Percentiles rank a stretch among this genome's conserved stretches.
phyloP scores from a whole-genome alignment of 2,888 invertebrate genomes.

The Subacronicta megacephala region DNA sequence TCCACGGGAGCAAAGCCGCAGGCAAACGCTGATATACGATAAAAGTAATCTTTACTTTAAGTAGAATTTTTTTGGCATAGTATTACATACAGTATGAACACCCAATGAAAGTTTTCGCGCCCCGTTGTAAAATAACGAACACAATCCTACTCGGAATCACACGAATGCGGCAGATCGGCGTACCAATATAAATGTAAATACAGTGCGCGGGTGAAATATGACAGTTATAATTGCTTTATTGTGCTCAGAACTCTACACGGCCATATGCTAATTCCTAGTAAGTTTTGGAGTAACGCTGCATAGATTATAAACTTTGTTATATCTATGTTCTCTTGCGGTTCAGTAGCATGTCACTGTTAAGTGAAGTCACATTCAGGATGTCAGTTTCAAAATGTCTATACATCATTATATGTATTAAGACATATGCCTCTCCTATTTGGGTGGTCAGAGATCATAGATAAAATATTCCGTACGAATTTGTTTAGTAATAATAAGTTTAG shows the following conservation, averaged over 20 bases:
- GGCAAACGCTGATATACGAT: no score
- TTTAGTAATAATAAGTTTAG: no score
- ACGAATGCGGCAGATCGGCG: slow-evolving; percentile 41
- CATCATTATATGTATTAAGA: no score
- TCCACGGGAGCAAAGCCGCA: no score
- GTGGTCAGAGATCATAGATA: no score
- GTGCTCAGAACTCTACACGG: slow-evolving; percentile 72
- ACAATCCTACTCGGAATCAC: slow-evolving; percentile 30
- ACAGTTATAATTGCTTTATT: slow-evolving; percentile 89
- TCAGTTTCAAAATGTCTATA: background rate
- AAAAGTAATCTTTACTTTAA: no score
- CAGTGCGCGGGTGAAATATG: slow-evolving; percentile 82
- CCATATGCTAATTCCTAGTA: slow-evolving; percentile 74
- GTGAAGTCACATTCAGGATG: slow-evolving; percentile 2
- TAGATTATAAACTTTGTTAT: slow-evolving; percentile 48
- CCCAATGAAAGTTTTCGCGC: slow-evolving; percentile 39
- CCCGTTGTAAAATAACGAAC: slow-evolving; percentile 49
- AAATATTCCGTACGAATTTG: no score
- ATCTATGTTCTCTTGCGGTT: slow-evolving; percentile 31
- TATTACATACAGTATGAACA: background rate
- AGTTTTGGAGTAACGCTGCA: slow-evolving; percentile 54
- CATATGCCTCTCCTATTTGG: no score
- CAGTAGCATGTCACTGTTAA: slow-evolving; percentile 28
- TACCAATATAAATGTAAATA: slow-evolving; percentile 89
- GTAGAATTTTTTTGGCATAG: no score